Evolutionary conservation across 2,113 vertebrate genomes (phyloP).

Genomic region (Tretioscincus oriximinensis): DNA sequence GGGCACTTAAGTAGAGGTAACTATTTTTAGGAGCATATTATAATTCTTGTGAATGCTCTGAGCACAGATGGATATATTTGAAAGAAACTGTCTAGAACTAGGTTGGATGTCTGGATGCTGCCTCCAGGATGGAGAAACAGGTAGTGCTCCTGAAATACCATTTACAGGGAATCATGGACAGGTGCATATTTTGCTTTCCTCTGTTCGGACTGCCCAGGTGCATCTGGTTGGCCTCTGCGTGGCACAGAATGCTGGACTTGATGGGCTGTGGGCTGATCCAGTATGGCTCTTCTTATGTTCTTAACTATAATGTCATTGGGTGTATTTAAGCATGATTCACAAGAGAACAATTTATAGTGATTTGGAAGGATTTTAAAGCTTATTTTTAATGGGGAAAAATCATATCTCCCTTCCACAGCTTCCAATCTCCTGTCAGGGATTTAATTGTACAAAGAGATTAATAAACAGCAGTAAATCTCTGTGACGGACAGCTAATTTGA

Average conservation of each 20-base stretch:
- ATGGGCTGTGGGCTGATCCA: too few species aligned
- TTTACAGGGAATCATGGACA: too few species aligned
- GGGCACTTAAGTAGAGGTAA: neutral
- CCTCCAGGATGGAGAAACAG: too few species aligned
- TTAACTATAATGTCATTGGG: neutral
- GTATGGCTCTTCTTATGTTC: too few species aligned
- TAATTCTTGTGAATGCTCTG: neutral
- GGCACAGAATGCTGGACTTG: too few species aligned
- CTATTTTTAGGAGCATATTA: neutral
- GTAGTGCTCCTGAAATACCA: too few species aligned
- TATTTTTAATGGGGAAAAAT: neutral
- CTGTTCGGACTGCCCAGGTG: too few species aligned
- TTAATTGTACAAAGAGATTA: constrained; percentile 15
- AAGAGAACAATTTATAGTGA: constrained; percentile 6
- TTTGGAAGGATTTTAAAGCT: neutral
- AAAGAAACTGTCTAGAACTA: constrained; percentile 10
- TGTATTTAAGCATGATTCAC: neutral
- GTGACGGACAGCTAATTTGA: neutral
- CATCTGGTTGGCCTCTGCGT: too few species aligned
- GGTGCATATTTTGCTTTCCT: too few species aligned
- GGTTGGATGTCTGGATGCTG: too few species aligned
- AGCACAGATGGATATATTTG: neutral
- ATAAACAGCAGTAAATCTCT: constrained; percentile 38
- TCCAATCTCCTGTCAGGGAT: neutral
- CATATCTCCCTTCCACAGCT: constrained; percentile 32